Conservation (phyloP, 2,797 vertebrate species). For the Sebastolobus alascanus region DNA sequence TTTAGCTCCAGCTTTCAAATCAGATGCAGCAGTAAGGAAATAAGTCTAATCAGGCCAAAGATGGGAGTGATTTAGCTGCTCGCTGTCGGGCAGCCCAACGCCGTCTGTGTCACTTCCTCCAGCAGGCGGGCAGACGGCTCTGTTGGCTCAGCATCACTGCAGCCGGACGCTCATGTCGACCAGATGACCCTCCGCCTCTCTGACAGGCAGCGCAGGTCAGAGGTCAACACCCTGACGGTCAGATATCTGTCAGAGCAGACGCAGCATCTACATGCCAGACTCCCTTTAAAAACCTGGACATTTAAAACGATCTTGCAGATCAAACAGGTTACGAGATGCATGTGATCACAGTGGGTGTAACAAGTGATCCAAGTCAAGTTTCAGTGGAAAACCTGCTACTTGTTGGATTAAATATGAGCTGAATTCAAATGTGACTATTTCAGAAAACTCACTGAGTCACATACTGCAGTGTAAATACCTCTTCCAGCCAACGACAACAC, state of each 20-base stretch:
- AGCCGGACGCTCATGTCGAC: not conserved
- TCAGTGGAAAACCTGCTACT: not conserved
- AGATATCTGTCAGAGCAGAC: not conserved
- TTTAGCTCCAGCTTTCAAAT: slow-evolving; percentile 25
- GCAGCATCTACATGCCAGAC: not conserved
- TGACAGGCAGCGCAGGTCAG: slow-evolving; percentile 10
- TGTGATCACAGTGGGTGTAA: too few relatives aligned
- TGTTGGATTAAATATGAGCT: not conserved
- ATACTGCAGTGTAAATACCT: not conserved
- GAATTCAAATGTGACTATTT: too few relatives aligned
- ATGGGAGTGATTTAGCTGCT: slow-evolving; percentile 31
- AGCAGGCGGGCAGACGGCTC: slow-evolving; percentile 44
- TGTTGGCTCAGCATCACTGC: not conserved
- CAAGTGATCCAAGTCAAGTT: too few relatives aligned
- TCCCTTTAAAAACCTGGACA: not conserved
- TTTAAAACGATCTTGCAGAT: not conserved
- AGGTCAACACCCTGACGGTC: not conserved
- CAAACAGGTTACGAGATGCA: not conserved
- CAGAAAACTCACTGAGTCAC: not conserved
- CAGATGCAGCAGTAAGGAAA: not conserved
- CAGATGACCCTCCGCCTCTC: not conserved
- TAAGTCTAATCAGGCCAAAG: slow-evolving; percentile 28
- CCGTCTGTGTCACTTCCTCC: slow-evolving; percentile 40
- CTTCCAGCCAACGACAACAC: not conserved
- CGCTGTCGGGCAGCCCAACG: slow-evolving; percentile 1